These are phyloP conservation scores for Pteropus rufus DNA, from an alignment of 2,797 vertebrate species.

Conservation along the genomic window DNA sequence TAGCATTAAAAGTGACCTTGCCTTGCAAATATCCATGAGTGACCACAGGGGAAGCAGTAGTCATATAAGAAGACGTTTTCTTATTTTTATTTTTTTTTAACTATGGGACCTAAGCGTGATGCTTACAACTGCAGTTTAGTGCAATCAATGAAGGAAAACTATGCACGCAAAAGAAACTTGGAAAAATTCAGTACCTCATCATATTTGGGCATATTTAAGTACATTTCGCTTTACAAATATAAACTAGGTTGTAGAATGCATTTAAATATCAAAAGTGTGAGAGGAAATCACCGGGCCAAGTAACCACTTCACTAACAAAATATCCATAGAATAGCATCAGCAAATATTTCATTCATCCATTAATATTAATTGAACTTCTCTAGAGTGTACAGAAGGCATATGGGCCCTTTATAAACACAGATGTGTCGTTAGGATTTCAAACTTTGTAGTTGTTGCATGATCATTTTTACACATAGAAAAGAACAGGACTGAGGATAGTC, in stretches of 20 bases:
- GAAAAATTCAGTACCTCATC: slow-evolving; percentile 47
- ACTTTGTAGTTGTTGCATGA: neutral
- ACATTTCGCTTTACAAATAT: neutral
- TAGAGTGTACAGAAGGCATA: neutral
- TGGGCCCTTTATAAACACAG: neutral
- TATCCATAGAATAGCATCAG: slow-evolving; percentile 38
- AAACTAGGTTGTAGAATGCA: neutral
- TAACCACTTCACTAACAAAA: slow-evolving; percentile 29
- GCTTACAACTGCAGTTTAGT: slow-evolving; percentile 11
- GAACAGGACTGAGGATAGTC: too few species aligned
- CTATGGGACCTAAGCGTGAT: neutral
- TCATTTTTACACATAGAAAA: neutral
- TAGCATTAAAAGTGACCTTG: slow-evolving; percentile 83
- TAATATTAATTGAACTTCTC: slow-evolving; percentile 59
- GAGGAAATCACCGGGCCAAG: neutral
- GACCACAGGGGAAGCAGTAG: slow-evolving; percentile 70
- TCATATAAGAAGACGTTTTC: slow-evolving; percentile 46
- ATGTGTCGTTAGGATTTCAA: neutral
- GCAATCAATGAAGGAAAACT: slow-evolving; percentile 41
- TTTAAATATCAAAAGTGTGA: slow-evolving; percentile 45
- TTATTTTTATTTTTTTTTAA: neutral
- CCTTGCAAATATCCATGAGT: slow-evolving; percentile 80
- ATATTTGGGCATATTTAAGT: slow-evolving; percentile 48
- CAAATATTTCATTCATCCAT: slow-evolving; percentile 31
- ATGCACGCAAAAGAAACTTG: neutral